Base-by-base conservation (phyloP, 2,888 invertebrate genomes). In the Belgica antarctica region DNA sequence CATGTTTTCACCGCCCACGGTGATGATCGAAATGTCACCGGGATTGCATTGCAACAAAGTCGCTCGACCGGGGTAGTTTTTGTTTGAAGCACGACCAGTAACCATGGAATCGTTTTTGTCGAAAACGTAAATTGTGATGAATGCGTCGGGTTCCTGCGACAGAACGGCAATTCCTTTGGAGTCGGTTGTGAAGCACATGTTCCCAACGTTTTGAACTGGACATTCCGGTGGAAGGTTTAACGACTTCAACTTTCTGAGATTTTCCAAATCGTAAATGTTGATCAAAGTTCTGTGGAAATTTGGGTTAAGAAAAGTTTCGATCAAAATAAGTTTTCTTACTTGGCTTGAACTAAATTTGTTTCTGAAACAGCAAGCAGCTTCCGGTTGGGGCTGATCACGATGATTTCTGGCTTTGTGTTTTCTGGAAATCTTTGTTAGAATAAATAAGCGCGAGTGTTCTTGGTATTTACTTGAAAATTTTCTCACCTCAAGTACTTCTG, bases 151-250 rank as follows among this genome's bases (percentile, higher is more conserved):
- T 72, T 88, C 88, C 1, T 90, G 90, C 0, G 91, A 90, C 28
- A 96, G 86, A 0, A 89, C 86, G 1, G 89, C 86, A 10, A 96
- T 77, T 73, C 88, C 88, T 77, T 90, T 90, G 1, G 89, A 91
- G 77, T 96, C 95, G 72, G 83, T 86, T 0, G 92, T 89, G 75
- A 96, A 94, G 27, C 87, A 85, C 0, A 92, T 80, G 71, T 87
- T 86, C 10, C 87, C 86, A 76, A 89, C 89, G 75, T 87, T 87
- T 70, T 80, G 83, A 0, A 88, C 84, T 2, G 82, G 80, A 0
- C 83, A 81, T 61, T 85, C 84, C 71, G 81, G 81, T 0, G 89
- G 89, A 12, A 89, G 82, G 0, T 86, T 85, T 62, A 89, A 78
- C 24, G 84, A 82, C 73, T 88, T 89, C 70, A 86, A 86, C 73